These are phyloP conservation scores for Columba guinea DNA, from an alignment of 2,797 vertebrate species.

Conservation along the genomic window DNA sequence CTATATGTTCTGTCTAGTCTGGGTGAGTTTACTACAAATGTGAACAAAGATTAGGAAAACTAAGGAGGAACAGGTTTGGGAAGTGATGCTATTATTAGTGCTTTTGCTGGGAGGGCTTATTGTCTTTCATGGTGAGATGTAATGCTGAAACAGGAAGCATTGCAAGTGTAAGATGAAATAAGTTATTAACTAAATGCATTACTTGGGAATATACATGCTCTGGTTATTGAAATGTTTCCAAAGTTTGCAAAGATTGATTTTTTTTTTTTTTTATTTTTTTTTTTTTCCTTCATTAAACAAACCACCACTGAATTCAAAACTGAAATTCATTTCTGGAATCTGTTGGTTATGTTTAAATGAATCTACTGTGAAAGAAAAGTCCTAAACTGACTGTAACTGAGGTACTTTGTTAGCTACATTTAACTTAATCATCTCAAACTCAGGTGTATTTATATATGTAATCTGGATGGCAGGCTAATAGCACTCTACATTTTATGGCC, in stretches of 20 bases:
- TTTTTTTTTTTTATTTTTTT: not conserved
- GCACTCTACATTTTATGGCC: not conserved
- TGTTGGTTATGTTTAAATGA: not conserved
- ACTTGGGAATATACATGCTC: not conserved
- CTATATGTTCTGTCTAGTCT: not conserved
- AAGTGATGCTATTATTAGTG: not conserved
- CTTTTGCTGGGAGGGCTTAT: not conserved
- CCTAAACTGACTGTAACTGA: not conserved
- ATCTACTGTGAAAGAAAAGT: not conserved
- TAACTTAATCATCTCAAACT: not conserved
- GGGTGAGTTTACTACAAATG: not conserved
- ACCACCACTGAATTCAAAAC: slow-evolving; percentile 7
- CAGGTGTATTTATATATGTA: not conserved
- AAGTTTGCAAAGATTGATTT: not conserved
- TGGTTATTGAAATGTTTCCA: slow-evolving; percentile 42
- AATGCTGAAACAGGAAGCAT: slow-evolving; percentile 23
- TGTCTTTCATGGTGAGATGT: slow-evolving; percentile 15
- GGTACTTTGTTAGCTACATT: not conserved
- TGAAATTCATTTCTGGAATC: not conserved
- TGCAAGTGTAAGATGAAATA: slow-evolving; percentile 4
- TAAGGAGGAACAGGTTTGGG: not conserved
- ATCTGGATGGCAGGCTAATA: not conserved
- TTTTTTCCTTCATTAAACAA: slow-evolving; percentile 23
- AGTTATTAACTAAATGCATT: slow-evolving; percentile 23
- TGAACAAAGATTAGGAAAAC: not conserved